phyloP scores from a whole-genome alignment of 92 coral and sea anemone genomes.

The Bergia sp. region DNA sequence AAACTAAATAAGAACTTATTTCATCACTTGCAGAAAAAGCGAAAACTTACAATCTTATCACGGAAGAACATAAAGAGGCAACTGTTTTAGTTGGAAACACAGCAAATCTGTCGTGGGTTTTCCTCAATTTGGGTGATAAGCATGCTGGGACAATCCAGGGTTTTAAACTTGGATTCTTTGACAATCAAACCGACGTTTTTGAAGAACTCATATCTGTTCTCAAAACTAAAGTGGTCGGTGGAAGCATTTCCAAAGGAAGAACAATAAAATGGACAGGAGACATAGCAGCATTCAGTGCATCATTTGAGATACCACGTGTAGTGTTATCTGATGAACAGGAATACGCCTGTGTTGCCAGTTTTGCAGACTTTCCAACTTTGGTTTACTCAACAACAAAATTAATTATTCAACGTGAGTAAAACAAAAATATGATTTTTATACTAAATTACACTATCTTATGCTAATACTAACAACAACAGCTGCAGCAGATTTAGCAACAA shows the following conservation, averaged over 20 bases:
- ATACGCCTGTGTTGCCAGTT: background rate
- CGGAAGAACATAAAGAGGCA: background rate
- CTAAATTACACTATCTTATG: too few relatives aligned
- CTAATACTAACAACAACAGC: too few relatives aligned
- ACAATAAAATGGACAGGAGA: background rate
- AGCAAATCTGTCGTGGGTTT: background rate
- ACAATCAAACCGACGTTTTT: background rate
- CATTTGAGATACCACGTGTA: background rate
- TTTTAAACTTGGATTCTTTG: background rate
- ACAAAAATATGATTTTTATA: too few relatives aligned
- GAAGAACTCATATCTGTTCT: background rate
- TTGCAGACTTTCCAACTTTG: background rate
- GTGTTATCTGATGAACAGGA: background rate
- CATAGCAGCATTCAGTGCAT: background rate
- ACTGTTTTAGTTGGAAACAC: background rate
- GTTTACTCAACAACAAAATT: conserved; percentile 6
- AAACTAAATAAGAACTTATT: background rate
- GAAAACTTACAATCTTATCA: background rate
- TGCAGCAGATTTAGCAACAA: too few relatives aligned
- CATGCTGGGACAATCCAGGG: background rate
- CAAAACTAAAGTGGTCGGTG: background rate
- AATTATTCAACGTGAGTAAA: background rate
- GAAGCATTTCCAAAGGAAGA: background rate
- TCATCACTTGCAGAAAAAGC: background rate
- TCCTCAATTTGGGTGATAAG: background rate